Base-by-base conservation (phyloP, 2,888 invertebrate species). In the Charanyca ferruginea region DNA sequence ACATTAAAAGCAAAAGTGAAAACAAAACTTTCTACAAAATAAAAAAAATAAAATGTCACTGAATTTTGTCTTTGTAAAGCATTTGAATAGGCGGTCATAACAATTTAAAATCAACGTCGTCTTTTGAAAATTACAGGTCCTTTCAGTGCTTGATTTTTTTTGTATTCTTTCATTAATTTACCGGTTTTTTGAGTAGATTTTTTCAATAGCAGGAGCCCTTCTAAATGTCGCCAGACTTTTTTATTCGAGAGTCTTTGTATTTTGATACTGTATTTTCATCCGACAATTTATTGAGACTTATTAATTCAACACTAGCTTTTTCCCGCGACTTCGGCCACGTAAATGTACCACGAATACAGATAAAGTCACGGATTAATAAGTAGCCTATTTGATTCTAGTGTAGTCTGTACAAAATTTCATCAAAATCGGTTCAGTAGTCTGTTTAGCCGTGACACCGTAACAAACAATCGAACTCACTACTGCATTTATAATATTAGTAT, bases 61-160 rank as follows among this genome's bases (percentile, higher is more conserved):
- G 5, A 51, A 41, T 42, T 35, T 3, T 9, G 9, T 13, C 25
- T 35, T 64, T 41, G 9, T 35, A 18, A 5, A 1, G 6, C 1
- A n/a, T 47, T 41, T 48, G n/a, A 41, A 25, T 23, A 49, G 23
- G 5, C 35, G n/a, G 11, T 22, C 28, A 44, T 44, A 44, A 41
- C 58, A 60, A 69, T 69, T 25, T 32, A 47, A 9, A 61, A 45
- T 0, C 16, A 32, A 28, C 38, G 25, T 38, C 13, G 32, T 64
- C 77, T 63, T 57, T 72, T 41, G 77, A 63, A 73, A 77, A 63
- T 72, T 57, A 49, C n/a, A 20, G 25, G 47, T 28, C 44, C 38
- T 53, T 73, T 73, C 64, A 73, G 57, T 1, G 23, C 1, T 8
- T n/a, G 32, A 32, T 32, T n/a, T 71, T 51, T 55, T 64, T 44